phyloP scores from a whole-genome alignment of 2,113 vertebrate species.

The Sinocyclocheilus anshuiensis region DNA sequence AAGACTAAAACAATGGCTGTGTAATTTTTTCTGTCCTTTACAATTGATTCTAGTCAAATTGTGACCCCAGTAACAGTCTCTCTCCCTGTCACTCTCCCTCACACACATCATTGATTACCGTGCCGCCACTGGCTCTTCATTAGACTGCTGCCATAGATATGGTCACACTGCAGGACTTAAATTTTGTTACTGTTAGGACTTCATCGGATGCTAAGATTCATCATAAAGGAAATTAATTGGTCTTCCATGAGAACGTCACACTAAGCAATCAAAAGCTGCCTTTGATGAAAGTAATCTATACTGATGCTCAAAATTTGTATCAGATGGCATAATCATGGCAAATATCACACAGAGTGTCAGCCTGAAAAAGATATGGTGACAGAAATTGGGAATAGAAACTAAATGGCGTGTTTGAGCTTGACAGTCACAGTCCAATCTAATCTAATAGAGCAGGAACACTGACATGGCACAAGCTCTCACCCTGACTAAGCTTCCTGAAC shows the following conservation, averaged over 20 bases:
- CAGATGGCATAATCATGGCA: neutral
- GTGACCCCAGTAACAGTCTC: neutral
- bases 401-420: neutral
- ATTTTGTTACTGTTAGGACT: neutral
- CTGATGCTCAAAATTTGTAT: neutral
- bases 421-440: neutral
- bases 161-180: neutral
- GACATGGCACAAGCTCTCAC: constrained; percentile 4
- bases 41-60: neutral
- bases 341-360: neutral
- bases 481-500: neutral
- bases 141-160: constrained; percentile 1
- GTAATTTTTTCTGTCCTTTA: neutral
- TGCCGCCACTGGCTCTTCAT: neutral
- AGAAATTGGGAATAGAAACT: neutral
- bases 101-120: neutral
- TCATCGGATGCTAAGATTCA: neutral
- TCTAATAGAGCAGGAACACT: neutral
- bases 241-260: neutral
- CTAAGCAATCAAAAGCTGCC: neutral
- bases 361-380: neutral
- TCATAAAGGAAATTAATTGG: neutral
- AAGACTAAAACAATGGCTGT: neutral
- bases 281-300: neutral
- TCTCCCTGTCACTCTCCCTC: neutral